A percentile compares a stretch with the other conserved stretches of the same genome.
These are phyloP conservation scores for Alethe castanea DNA, from an alignment of 2,113 vertebrate genomes.

Conservation along the genomic window DNA sequence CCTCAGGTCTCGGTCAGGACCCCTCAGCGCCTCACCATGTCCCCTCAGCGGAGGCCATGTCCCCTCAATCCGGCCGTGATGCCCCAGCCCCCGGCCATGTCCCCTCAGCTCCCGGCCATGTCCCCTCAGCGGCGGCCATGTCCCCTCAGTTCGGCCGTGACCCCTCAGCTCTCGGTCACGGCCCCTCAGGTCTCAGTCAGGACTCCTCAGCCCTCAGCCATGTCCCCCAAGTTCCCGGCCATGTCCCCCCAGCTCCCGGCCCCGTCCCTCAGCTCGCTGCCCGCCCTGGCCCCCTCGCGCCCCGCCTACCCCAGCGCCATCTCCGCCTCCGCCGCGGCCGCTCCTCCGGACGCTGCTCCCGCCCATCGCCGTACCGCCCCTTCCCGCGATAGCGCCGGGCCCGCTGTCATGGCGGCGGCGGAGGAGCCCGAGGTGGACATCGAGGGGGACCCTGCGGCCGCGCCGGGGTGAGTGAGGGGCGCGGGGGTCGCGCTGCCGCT, in stretches of 20 bases:
- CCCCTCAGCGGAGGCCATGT: neutral
- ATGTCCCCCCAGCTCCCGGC: rapidly evolving
- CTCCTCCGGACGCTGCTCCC: neutral
- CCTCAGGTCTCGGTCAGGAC: neutral
- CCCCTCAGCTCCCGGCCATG: too few species aligned
- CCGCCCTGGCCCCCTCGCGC: neutral
- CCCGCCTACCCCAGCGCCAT: slow-evolving; percentile 7
- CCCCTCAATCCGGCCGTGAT: too few species aligned
- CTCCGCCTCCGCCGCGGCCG: neutral
- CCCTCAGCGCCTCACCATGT: too few species aligned
- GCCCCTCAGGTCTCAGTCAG: too few species aligned
- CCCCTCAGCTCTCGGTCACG: too few species aligned
- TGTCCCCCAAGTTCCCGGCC: neutral
- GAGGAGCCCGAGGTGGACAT: slow-evolving; percentile 91
- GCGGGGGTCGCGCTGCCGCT: neutral
- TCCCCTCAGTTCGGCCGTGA: too few species aligned
- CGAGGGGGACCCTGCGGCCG: slow-evolving; percentile 81
- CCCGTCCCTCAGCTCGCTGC: neutral
- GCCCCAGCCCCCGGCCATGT: too few species aligned
- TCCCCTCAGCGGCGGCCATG: too few species aligned
- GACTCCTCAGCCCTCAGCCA: too few species aligned
- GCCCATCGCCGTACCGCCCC: neutral
- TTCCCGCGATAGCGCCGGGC: neutral
- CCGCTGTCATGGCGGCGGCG: slow-evolving; percentile 76
- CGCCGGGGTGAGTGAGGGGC: slow-evolving; percentile 32